Evolutionary conservation across 2,797 vertebrate genomes (phyloP), one percentile per base, ranked within the genome.

Genomic region (Neomorphus geoffroyi): DNA sequence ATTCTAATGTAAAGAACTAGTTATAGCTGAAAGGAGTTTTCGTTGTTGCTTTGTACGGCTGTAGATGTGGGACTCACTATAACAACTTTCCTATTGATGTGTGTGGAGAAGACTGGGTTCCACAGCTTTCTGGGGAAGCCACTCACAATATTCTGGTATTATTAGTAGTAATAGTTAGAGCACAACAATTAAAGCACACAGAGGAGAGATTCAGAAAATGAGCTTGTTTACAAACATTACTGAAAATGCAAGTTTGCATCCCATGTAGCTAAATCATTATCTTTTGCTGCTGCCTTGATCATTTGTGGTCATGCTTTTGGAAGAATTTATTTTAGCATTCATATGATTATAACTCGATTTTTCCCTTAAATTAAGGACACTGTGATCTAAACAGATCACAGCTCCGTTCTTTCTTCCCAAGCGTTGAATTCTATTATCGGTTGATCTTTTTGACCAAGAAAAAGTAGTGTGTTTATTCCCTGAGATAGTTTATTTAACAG

Each of bases 361-460:
- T 91, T 66, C 16, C 93, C 94, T 89, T 67, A 88, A 78, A 72
- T 78, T 79, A 70, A 89, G 22, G 33, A n/a, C 41, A 23, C 13
- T 62, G 22, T 91, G 84, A 93, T 95, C 93, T 95, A 93, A 96
- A 92, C 14, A 19, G 88, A 86, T 94, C 90, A 87, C 75, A 90
- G 79, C 64, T 94, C 22, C 45, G 1, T 92, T 84, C 50, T 72
- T 94, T 90, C 73, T 92, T 88, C 27, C 33, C 32, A 56, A 43
- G 13, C 1, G 0, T 80, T 77, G 77, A 95, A 81, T 86, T 91
- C 62, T 94, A 30, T 90, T 81, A 92, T 80, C 94, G 70, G 86
- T 93, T 96, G 90, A 80, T 95, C 88, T 92, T 97, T 97, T 94
- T 95, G 88, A 93, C 95, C 92, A 95, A 92, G 94, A 86, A 92